A percentile compares a stretch with the other conserved stretches of the same genome.
These are phyloP conservation scores for Drosophila elegans DNA, from an alignment of 1,140 invertebrate genomes.

Conservation along the genomic window DNA sequence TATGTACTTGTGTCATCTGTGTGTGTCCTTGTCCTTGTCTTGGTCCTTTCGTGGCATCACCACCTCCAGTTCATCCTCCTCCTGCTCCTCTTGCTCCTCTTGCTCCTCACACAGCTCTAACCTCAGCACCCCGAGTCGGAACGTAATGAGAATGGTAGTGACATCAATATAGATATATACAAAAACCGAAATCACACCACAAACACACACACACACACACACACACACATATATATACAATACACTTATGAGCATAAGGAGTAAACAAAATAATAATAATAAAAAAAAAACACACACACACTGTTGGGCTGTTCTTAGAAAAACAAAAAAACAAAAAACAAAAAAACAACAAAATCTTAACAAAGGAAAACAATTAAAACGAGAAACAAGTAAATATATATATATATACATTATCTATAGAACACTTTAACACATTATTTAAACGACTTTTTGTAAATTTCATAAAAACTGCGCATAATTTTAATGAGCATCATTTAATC, in stretches of 20 bases:
- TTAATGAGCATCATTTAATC: conserved; percentile 47
- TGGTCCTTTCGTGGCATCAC: neutral
- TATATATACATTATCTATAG: conserved; percentile 50
- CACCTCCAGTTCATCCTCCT: neutral
- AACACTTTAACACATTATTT: conserved; percentile 50
- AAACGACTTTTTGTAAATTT: conserved; percentile 74
- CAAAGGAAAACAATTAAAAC: conserved; percentile 22
- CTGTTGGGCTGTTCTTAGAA: conserved; percentile 82
- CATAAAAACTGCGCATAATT: conserved; percentile 53
- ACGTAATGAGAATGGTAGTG: conserved; percentile 17
- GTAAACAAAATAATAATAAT: conserved; percentile 33
- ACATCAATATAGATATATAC: conserved; percentile 15
- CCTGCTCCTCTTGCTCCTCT: neutral
- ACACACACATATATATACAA: conserved; percentile 27
- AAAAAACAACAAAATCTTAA: conserved; percentile 26
- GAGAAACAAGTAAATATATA: conserved; percentile 46
- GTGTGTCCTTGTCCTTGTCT: neutral
- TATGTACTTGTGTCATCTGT: neutral
- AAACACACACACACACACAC: conserved; percentile 24
- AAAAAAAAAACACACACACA: conserved; percentile 27
- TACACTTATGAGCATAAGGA: conserved; percentile 42
- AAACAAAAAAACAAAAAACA: conserved; percentile 45
- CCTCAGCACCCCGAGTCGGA: conserved; percentile 37
- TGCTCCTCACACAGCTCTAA: conserved; percentile 13
- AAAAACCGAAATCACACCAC: conserved; percentile 26